phyloP scores from a whole-genome alignment of 1,140 invertebrate species.

The Linepithema humile region DNA sequence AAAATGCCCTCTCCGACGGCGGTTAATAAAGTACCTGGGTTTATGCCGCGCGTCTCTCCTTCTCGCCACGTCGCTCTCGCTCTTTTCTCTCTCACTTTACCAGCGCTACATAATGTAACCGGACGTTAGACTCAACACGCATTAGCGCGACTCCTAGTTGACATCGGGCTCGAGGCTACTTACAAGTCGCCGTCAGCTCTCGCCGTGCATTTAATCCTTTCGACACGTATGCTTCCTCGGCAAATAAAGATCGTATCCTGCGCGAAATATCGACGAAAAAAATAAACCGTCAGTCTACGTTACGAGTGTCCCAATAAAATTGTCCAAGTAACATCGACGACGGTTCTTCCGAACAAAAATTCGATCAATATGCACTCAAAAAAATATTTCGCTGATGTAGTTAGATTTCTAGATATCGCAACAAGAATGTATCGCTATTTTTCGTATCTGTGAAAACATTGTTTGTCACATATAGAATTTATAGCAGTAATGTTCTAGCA shows the following conservation, averaged over 20 bases:
- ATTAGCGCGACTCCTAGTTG: conserved; percentile 9
- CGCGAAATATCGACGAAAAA: background rate
- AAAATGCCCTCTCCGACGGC: conserved; percentile 17
- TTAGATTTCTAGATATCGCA: no score
- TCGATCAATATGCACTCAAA: no score
- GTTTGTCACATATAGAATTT: no score
- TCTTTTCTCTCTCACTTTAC: background rate
- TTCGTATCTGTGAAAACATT: no score
- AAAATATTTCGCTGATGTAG: no score
- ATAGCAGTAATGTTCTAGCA: no score
- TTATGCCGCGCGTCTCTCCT: background rate
- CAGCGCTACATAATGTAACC: conserved; percentile 24
- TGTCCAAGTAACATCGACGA: background rate
- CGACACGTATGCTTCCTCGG: background rate
- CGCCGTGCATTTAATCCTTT: conserved; percentile 1
- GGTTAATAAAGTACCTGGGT: conserved; percentile 27
- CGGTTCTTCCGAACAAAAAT: background rate
- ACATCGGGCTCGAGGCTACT: conserved; percentile 16
- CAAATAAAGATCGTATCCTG: background rate
- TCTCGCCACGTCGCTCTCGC: background rate
- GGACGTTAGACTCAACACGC: conserved; percentile 30
- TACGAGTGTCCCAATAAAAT: background rate
- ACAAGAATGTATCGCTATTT: no score
- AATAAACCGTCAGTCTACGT: background rate
- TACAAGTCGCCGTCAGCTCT: conserved; percentile 7